A percentile compares a stretch with the other conserved stretches of the same genome.
Conservation (phyloP, 2,888 invertebrate species). For the Stegophylla sp. region DNA sequence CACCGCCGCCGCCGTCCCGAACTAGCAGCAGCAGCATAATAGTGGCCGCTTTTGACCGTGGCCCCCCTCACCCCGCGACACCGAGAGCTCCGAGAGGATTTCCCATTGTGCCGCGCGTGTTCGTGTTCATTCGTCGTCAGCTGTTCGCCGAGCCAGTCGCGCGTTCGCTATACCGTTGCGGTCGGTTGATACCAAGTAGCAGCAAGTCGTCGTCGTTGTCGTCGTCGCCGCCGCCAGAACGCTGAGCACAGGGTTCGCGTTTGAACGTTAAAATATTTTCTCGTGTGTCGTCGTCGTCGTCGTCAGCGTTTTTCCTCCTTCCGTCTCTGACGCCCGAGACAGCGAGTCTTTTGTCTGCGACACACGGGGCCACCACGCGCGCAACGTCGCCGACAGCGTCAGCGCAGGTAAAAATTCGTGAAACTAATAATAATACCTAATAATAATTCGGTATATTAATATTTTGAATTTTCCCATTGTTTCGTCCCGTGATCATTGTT, state of each 20-base stretch:
- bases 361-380: not conserved
- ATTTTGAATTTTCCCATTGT: too few species aligned
- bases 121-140: slow-evolving; percentile 51
- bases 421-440: too few species aligned
- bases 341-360: not conserved
- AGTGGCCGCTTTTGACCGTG: not conserved
- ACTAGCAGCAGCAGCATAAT: too few species aligned
- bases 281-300: not conserved
- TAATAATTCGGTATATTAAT: too few species aligned
- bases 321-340: not conserved
- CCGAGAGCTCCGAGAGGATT: slow-evolving; percentile 9
- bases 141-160: slow-evolving; percentile 25
- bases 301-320: not conserved
- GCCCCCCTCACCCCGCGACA: not conserved
- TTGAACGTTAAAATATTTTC: not conserved
- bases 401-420: slow-evolving; percentile 44
- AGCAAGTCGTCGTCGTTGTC: too few species aligned
- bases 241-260: not conserved
- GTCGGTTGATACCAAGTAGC: too few species aligned
- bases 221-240: not conserved
- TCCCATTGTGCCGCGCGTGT: slow-evolving; percentile 42
- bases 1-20: too few species aligned
- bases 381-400: slow-evolving; percentile 16
- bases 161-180: not conserved
- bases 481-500: too few species aligned